Conservation (phyloP, 2,797 vertebrate species). For the Schizothorax lantsangensis region DNA sequence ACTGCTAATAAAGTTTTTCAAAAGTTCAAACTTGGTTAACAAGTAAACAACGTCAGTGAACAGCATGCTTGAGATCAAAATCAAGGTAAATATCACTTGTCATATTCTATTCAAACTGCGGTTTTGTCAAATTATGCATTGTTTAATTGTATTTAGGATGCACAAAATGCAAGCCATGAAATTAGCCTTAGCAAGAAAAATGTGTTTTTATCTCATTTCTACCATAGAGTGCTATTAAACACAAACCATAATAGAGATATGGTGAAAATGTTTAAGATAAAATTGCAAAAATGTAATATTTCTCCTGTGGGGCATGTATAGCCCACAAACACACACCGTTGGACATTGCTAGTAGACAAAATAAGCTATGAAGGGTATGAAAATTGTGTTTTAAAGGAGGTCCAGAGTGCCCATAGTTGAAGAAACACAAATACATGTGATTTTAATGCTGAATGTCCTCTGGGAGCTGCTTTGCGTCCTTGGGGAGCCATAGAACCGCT, state of each 20-base stretch:
- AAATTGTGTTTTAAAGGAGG: neutral
- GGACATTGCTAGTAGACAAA: neutral
- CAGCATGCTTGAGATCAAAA: too few relatives aligned
- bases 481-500: neutral
- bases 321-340: neutral
- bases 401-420: neutral
- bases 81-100: neutral
- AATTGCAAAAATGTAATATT: neutral
- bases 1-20: conserved; percentile 9
- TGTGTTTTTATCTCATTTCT: neutral
- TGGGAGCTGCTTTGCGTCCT: conserved; percentile 7
- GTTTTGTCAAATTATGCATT: too few relatives aligned
- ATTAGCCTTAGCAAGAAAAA: neutral
- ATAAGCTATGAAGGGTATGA: neutral
- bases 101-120: neutral
- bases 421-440: neutral
- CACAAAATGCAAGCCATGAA: neutral
- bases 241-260: neutral
- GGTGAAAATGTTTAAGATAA: neutral
- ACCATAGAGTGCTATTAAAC: neutral
- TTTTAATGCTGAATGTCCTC: conserved; percentile 4
- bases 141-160: neutral
- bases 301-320: neutral
- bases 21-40: neutral
- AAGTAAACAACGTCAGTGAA: neutral